These are phyloP conservation scores for Hippocampus comes DNA, from an alignment of 2,113 vertebrate genomes.

Conservation along the genomic window DNA sequence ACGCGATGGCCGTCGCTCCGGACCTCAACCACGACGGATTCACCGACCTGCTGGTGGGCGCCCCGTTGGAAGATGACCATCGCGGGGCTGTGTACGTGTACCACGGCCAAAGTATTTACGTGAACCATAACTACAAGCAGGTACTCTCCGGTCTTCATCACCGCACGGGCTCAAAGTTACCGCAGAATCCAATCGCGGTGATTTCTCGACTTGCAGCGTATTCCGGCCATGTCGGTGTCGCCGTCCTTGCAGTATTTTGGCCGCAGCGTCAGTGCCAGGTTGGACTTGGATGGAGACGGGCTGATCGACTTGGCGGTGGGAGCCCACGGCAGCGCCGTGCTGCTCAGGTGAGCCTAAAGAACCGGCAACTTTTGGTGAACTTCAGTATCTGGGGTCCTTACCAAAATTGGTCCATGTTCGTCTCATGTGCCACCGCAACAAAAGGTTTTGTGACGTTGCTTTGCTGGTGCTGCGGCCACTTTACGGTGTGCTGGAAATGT, in stretches of 20 bases:
- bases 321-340: constrained; percentile 82
- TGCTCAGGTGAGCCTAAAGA: constrained; percentile 78
- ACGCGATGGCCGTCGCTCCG: constrained; percentile 77
- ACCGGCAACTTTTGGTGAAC: neutral
- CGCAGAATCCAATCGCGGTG: constrained; percentile 14
- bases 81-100: constrained; percentile 87
- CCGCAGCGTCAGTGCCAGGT: constrained; percentile 81
- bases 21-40: constrained; percentile 89
- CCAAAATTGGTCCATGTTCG: too few relatives aligned
- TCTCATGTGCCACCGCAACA: too few relatives aligned
- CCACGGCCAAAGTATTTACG: constrained; percentile 72
- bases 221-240: constrained; percentile 75
- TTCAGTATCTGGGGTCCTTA: too few relatives aligned
- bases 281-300: constrained; percentile 85
- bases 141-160: constrained; percentile 45
- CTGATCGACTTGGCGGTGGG: constrained; percentile 89
- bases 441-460: too few relatives aligned
- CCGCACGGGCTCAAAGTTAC: neutral
- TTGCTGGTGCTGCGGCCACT: too few relatives aligned
- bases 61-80: constrained; percentile 89
- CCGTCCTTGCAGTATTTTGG: constrained; percentile 85
- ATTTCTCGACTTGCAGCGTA: constrained; percentile 70
- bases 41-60: constrained; percentile 82
- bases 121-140: constrained; percentile 79
- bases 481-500: too few relatives aligned